phyloP scores from a whole-genome alignment of 1,140 invertebrate genomes.

The Elymnias hypermnestra region DNA sequence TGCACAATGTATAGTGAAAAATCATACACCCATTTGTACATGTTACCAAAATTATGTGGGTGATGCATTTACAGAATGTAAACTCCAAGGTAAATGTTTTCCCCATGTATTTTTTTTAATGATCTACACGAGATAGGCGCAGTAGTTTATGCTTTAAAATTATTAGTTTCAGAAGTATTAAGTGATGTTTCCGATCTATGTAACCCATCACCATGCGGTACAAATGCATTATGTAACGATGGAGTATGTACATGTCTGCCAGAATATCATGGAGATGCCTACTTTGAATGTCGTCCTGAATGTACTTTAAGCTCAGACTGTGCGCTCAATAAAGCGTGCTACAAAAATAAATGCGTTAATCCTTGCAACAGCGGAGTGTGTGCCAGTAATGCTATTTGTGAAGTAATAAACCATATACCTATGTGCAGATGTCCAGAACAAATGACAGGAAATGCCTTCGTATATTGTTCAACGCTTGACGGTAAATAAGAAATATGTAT shows the following conservation, averaged over 20 bases:
- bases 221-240: conserved; percentile 81
- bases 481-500: no score
- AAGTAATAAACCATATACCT: conserved; percentile 80
- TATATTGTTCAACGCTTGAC: conserved; percentile 77
- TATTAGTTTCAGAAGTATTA: conserved; percentile 28
- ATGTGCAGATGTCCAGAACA: conserved; percentile 81
- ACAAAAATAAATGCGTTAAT: conserved; percentile 78
- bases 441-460: conserved; percentile 85
- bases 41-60: conserved; percentile 78
- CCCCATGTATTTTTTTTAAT: conserved; percentile 1
- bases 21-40: conserved; percentile 79
- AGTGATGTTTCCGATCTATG: conserved; percentile 78
- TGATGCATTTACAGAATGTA: conserved; percentile 79
- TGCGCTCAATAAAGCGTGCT: conserved; percentile 77
- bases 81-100: conserved; percentile 62
- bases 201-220: conserved; percentile 83
- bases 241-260: conserved; percentile 81
- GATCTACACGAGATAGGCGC: no score
- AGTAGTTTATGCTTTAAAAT: no score
- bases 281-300: conserved; percentile 79
- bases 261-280: conserved; percentile 79
- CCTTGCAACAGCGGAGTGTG: conserved; percentile 79
- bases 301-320: conserved; percentile 80
- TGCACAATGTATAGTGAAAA: conserved; percentile 78
- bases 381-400: conserved; percentile 83